Evolutionary conservation across 2,888 invertebrate genomes (phyloP).

Genomic region (Halictus quadricinctus): DNA sequence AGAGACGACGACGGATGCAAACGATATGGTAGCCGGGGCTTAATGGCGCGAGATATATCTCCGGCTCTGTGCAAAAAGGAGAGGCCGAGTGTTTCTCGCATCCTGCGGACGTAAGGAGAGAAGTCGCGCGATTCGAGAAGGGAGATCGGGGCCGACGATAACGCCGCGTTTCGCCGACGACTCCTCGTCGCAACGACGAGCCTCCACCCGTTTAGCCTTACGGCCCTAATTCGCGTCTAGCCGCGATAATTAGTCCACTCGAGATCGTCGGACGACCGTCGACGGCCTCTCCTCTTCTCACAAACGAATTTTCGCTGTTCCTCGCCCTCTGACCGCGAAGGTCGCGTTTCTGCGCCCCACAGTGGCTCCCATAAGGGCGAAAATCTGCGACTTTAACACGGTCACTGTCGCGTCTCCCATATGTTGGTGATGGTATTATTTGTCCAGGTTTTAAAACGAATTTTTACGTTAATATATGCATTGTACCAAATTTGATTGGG

Average conservation of each 20-base stretch:
- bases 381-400: too few species aligned
- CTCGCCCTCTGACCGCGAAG: background rate
- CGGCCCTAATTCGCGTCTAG: conserved; percentile 72
- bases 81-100: conserved; percentile 39
- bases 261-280: conserved; percentile 31
- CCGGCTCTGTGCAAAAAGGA: conserved; percentile 26
- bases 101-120: conserved; percentile 48
- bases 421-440: too few species aligned
- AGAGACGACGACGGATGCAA: conserved; percentile 51
- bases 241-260: conserved; percentile 70
- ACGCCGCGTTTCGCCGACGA: conserved; percentile 41
- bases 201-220: conserved; percentile 59
- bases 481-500: too few species aligned
- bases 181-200: conserved; percentile 42
- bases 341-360: background rate
- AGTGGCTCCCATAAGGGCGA: too few species aligned
- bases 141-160: conserved; percentile 69
- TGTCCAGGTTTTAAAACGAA: too few species aligned
- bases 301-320: background rate
- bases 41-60: conserved; percentile 57
- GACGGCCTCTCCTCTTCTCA: background rate
- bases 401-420: too few species aligned
- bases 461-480: too few species aligned
- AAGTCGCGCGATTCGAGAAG: conserved; percentile 6
- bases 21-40: conserved; percentile 52